Conservation (phyloP, 2,888 invertebrate species). For the Aquatica leii region DNA sequence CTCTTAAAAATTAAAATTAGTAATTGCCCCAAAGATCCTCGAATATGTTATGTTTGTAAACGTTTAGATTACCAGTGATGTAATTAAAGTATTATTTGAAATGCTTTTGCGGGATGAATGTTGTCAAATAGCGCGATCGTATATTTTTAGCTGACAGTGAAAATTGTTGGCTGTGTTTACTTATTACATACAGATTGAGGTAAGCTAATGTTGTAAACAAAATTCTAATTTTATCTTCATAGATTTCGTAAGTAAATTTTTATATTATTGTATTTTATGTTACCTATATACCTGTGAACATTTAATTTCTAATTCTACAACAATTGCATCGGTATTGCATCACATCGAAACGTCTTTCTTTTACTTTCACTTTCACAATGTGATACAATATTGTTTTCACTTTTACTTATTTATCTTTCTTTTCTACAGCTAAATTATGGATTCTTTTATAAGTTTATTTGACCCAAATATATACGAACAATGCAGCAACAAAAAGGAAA, state of each 20-base stretch:
- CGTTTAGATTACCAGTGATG: too few species aligned
- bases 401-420: neutral
- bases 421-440: constrained; percentile 7
- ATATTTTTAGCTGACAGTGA: constrained; percentile 25
- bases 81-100: constrained; percentile 12
- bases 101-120: constrained; percentile 6
- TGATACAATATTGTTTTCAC: neutral
- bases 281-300: neutral
- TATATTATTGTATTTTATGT: neutral
- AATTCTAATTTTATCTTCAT: neutral
- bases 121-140: neutral
- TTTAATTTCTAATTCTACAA: neutral
- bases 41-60: too few species aligned
- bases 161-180: constrained; percentile 19
- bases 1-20: too few species aligned
- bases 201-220: constrained; percentile 8
- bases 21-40: too few species aligned
- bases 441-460: constrained; percentile 12
- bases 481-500: constrained; percentile 62
- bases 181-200: neutral
- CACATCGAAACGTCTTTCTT: neutral
- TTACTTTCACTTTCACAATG: constrained; percentile 9
- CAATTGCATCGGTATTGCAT: neutral
- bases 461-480: constrained; percentile 57
- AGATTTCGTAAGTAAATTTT: neutral